Evolutionary conservation across 2,113 vertebrate species (phyloP).

Genomic region (Dromaius novaehollandiae): DNA sequence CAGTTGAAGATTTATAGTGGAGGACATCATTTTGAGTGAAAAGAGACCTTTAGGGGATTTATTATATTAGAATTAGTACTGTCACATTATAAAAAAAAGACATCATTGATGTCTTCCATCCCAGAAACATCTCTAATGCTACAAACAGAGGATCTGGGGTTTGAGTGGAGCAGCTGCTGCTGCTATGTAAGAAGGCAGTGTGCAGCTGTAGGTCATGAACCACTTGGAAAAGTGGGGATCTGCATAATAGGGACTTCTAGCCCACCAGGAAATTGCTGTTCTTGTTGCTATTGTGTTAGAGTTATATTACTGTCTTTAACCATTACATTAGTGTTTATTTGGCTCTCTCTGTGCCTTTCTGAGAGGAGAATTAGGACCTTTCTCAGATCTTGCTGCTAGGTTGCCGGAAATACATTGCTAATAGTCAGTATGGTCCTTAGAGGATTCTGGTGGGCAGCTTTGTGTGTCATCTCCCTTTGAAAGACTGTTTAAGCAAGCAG

Average conservation of each 20-base stretch:
- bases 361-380: neutral
- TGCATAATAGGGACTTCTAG: neutral
- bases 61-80: neutral
- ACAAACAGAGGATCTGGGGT: neutral
- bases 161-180: neutral
- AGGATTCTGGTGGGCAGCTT: neutral
- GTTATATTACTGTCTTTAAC: neutral
- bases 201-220: neutral
- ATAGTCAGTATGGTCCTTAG: neutral
- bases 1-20: neutral
- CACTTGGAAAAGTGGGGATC: neutral
- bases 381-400: neutral
- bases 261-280: neutral
- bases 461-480: neutral
- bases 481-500: neutral
- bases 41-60: neutral
- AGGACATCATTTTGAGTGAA: neutral
- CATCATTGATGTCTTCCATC: neutral
- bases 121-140: neutral
- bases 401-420: neutral
- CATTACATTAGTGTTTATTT: neutral
- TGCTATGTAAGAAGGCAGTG: neutral
- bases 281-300: neutral
- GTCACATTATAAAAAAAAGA: neutral
- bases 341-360: neutral